These are phyloP conservation scores for Montipora cactus DNA, from an alignment of 64 coral and sea anemone genomes.

Conservation along the genomic window DNA sequence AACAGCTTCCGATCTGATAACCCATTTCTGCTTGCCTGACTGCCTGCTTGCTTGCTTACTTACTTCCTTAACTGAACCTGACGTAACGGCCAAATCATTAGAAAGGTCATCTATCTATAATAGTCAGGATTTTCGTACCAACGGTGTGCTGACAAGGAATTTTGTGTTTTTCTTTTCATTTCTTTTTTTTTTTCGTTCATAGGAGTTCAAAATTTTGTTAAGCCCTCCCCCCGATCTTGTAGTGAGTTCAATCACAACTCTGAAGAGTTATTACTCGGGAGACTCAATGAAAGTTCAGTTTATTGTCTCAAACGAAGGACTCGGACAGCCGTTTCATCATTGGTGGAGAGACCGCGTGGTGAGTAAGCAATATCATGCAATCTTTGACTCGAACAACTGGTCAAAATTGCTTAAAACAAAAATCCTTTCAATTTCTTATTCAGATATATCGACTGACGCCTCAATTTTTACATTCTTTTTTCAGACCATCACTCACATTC, in stretches of 20 bases:
- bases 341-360: constrained; percentile 89
- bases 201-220: constrained; percentile 40
- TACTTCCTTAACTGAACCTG: too few species aligned
- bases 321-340: constrained; percentile 69
- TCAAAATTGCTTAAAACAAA: too few species aligned
- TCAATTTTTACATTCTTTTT: not conserved
- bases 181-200: not conserved
- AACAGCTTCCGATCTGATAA: too few species aligned
- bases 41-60: too few species aligned
- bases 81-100: too few species aligned
- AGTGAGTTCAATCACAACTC: constrained; percentile 30
- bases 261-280: constrained; percentile 49
- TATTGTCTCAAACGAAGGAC: constrained; percentile 68
- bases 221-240: constrained; percentile 83
- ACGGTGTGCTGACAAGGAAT: not conserved
- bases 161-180: too few species aligned
- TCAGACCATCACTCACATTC: constrained; percentile 40
- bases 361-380: constrained; percentile 17
- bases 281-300: constrained; percentile 54
- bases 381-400: not conserved
- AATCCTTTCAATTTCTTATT: too few species aligned
- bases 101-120: too few species aligned
- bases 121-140: too few species aligned
- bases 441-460: too few species aligned
- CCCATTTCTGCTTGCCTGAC: too few species aligned